Evolutionary conservation across 2,113 vertebrate genomes (phyloP).

Genomic region (Naja naja): DNA sequence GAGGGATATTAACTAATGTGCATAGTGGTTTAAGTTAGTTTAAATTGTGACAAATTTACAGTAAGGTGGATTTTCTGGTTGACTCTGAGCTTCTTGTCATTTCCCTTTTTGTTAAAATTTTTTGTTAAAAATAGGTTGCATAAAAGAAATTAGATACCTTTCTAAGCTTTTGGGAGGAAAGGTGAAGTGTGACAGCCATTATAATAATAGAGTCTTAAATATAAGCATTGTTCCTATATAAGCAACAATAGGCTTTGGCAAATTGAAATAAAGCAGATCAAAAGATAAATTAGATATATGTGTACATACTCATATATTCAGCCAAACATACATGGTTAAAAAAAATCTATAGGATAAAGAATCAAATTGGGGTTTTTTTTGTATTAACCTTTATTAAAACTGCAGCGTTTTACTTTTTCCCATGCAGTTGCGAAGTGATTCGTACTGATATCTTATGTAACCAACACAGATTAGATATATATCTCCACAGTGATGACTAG

Average conservation of each 20-base stretch:
- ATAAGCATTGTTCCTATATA: not conserved
- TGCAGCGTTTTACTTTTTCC: not conserved
- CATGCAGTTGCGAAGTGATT: not conserved
- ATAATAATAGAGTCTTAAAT: not conserved
- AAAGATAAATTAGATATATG: not conserved
- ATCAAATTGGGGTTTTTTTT: not conserved
- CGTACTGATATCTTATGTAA: not conserved
- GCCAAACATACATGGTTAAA: not conserved
- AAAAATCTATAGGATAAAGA: not conserved
- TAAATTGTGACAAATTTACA: not conserved
- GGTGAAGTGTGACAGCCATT: not conserved
- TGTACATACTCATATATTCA: not conserved
- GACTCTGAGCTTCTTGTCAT: not conserved
- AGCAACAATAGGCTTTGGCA: not conserved
- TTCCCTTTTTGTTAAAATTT: not conserved
- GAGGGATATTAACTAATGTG: not conserved
- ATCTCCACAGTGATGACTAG: not conserved
- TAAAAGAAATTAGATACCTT: too few species aligned
- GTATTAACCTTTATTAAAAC: not conserved
- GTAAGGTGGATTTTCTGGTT: not conserved
- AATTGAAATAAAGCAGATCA: not conserved
- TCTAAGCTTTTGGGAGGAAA: not conserved
- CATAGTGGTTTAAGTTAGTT: not conserved
- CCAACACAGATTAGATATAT: not conserved
- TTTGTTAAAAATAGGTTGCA: not conserved